phyloP scores from a whole-genome alignment of 2,797 vertebrate species.

The Channa striata region DNA sequence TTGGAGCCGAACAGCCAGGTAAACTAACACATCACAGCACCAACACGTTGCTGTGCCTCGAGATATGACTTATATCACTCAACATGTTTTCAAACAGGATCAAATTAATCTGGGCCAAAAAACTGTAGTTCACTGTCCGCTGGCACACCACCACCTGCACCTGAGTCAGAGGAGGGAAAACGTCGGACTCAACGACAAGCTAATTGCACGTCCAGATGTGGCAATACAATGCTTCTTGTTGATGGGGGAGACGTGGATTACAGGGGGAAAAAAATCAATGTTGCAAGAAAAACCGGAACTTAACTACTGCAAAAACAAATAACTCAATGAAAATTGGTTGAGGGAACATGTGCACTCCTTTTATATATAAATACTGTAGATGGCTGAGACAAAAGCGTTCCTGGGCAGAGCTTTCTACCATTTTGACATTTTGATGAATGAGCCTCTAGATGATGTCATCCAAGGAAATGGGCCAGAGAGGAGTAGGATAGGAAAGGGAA shows the following conservation, averaged over 20 bases:
- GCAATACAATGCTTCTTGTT: background rate
- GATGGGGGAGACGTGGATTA: background rate
- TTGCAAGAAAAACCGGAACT: background rate
- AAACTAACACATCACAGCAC: background rate
- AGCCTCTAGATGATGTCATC: slow-evolving; percentile 46
- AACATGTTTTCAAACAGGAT: slow-evolving; percentile 24
- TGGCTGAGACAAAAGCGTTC: background rate
- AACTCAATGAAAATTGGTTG: background rate
- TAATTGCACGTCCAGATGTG: background rate
- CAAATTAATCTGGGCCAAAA: slow-evolving; percentile 25
- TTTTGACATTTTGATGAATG: slow-evolving; percentile 38
- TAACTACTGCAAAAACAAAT: background rate
- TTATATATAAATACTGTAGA: background rate
- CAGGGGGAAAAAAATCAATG: background rate
- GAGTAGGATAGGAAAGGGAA: slow-evolving; percentile 8
- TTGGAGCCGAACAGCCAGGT: background rate
- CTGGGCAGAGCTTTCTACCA: slow-evolving; percentile 3
- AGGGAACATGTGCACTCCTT: background rate
- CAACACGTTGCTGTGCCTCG: background rate
- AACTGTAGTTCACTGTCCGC: slow-evolving; percentile 3
- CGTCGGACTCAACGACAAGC: background rate
- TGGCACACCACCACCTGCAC: background rate
- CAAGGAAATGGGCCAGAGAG: slow-evolving; percentile 38
- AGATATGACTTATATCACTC: slow-evolving; percentile 19
- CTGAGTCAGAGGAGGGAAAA: background rate